Evolutionary conservation across 2,888 invertebrate species (phyloP).

Genomic region (Microdon myrmicae): DNA sequence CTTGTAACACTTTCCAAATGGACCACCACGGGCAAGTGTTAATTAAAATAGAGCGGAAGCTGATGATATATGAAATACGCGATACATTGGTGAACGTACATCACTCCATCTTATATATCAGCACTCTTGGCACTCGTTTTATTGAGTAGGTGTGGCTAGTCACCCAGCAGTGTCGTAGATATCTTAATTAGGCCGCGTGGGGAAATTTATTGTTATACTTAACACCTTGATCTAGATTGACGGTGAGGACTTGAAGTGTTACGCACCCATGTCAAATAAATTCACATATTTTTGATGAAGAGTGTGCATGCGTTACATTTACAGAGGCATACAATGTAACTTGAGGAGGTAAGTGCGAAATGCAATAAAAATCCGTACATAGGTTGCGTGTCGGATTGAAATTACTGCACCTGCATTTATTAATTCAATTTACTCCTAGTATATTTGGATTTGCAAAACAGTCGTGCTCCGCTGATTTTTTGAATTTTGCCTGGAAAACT

Average conservation of each 20-base stretch:
- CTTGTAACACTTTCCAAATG: not conserved
- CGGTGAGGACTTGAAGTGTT: not conserved
- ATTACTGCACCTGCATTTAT: no score
- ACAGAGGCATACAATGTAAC: no score
- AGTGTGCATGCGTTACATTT: not conserved
- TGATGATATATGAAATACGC: no score
- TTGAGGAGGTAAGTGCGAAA: no score
- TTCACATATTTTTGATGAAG: not conserved
- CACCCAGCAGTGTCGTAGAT: no score
- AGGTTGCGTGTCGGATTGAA: no score
- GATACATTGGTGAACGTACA: not conserved
- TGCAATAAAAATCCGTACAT: no score
- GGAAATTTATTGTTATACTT: constrained; percentile 9
- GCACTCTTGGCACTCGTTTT: constrained; percentile 4
- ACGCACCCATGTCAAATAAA: not conserved
- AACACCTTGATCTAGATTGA: not conserved
- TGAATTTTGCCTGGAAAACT: no score
- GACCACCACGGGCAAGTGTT: not conserved
- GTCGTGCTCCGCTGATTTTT: no score
- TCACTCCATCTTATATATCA: not conserved
- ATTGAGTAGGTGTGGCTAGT: constrained; percentile 11
- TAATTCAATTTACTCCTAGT: no score
- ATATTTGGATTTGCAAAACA: no score
- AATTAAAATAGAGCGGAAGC: constrained; percentile 6
- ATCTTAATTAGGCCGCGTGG: no score